phyloP scores from a whole-genome alignment of 2,888 invertebrate species.

The Machimus atricapillus region DNA sequence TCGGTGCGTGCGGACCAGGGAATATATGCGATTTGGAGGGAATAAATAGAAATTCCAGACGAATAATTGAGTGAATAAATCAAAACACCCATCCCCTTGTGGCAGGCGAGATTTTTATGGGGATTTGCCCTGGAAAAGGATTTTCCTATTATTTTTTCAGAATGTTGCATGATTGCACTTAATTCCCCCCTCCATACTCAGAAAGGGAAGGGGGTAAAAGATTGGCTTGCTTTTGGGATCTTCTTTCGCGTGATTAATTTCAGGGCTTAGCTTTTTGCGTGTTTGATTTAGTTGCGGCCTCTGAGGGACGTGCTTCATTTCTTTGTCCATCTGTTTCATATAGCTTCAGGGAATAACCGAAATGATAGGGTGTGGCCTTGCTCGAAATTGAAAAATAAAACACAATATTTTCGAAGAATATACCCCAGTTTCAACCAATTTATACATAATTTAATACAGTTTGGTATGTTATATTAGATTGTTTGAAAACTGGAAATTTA shows the following conservation, averaged over 20 bases:
- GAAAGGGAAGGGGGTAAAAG: background rate
- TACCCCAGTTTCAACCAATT: too few species aligned
- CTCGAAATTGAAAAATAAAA: background rate
- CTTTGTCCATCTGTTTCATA: background rate
- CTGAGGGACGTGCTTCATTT: background rate
- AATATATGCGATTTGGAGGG: slow-evolving; percentile 10
- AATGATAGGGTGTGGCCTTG: background rate
- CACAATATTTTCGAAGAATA: too few species aligned
- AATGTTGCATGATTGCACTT: background rate
- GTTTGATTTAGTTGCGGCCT: background rate
- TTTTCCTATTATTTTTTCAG: background rate
- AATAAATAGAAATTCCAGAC: slow-evolving; percentile 43
- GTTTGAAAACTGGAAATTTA: too few species aligned
- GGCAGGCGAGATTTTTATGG: slow-evolving; percentile 10
- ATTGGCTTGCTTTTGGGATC: background rate
- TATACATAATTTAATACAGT: too few species aligned
- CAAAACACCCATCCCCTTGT: slow-evolving; percentile 42
- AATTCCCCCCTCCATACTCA: background rate
- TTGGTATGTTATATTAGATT: too few species aligned
- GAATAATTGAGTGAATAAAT: slow-evolving; percentile 47
- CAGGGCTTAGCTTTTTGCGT: background rate
- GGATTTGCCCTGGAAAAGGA: slow-evolving; percentile 1
- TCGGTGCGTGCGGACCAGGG: slow-evolving; percentile 10
- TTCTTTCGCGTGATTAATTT: background rate
- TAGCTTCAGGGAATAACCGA: background rate